Evolutionary conservation across 2,113 vertebrate genomes (phyloP), one percentile per base, ranked within the genome.

Genomic region (Oreochromis aureus): DNA sequence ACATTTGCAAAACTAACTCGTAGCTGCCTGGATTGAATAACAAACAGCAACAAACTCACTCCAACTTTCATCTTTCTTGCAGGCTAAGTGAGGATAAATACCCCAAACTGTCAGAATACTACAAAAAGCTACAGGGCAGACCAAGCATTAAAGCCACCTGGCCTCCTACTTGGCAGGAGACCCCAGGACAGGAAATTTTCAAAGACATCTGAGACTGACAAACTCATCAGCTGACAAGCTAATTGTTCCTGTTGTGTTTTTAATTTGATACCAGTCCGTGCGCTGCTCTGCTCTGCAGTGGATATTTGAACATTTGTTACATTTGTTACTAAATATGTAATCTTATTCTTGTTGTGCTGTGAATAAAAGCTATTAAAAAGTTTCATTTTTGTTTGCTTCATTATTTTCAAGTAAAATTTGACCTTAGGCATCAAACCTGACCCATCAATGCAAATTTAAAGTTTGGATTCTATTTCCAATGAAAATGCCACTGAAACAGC

Each of bases 21-120:
- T 6, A 41, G 13, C 34, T 19, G 16, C 24, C 6, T 48, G 3
- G 12, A 54, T 34, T 2, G 0, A 73, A 24, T 24, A 19, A 16
- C 5, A 55, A 66, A 24, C 6, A n/a, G 54, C 9, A 12, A 6
- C 6, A 10, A 4, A 0, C 19, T 85, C 46, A 30, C 11, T 10
- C 30, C 4, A 56, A 55, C 58, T 41, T 32, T 36, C 2, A 4
- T 80, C 30, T 11, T 16, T 56, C 36, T 15, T 90, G 7, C 18
- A 97, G 96, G 24, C 55, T 96, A 15, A 87, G 78, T 59, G 80
- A 81, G 5, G 86, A 95, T 44, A 91, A 88, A 36, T 97, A 93
- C 89, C 94, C 96, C 10, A 95, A 94, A 34, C 83, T 97, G 82
- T 82, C 89, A 2, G 87, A 84, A 18, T 97, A 97, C 88, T 90